These are phyloP conservation scores for Chionis minor DNA, from an alignment of 2,113 vertebrate genomes.

Conservation along the genomic window DNA sequence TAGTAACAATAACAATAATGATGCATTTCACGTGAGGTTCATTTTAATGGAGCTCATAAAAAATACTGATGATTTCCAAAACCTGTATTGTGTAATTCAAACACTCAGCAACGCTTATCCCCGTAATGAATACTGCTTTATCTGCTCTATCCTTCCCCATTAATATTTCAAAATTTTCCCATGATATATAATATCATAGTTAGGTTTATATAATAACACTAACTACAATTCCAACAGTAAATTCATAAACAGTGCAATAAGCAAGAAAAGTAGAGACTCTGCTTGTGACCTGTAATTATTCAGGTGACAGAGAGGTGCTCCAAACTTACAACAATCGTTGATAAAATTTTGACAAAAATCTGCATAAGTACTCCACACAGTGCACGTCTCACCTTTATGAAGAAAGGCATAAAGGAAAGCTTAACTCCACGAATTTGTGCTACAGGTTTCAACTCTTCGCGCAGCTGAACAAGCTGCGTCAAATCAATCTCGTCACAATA, in stretches of 20 bases:
- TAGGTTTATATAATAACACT: not conserved
- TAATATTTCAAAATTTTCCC: not conserved
- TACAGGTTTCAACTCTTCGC: slow-evolving; percentile 79
- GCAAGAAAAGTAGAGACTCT: not conserved
- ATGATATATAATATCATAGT: not conserved
- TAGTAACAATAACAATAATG: not conserved
- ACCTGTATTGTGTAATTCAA: not conserved
- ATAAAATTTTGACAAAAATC: not conserved
- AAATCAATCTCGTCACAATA: slow-evolving; percentile 93
- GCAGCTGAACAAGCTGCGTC: slow-evolving; percentile 80
- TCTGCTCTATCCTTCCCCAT: not conserved
- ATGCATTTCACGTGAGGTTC: not conserved
- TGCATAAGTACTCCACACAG: not conserved
- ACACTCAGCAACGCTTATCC: not conserved
- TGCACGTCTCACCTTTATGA: slow-evolving; percentile 87
- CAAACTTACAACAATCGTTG: not conserved
- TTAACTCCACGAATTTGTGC: slow-evolving; percentile 81
- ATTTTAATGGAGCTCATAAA: not conserved
- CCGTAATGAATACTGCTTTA: not conserved
- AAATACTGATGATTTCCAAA: not conserved
- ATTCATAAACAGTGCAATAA: not conserved
- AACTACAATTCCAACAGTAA: not conserved
- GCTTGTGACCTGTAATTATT: not conserved
- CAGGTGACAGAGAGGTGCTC: not conserved
- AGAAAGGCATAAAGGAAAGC: slow-evolving; percentile 96